Conservation (phyloP, 2,888 invertebrate species). For the Melanophora roralis region DNA sequence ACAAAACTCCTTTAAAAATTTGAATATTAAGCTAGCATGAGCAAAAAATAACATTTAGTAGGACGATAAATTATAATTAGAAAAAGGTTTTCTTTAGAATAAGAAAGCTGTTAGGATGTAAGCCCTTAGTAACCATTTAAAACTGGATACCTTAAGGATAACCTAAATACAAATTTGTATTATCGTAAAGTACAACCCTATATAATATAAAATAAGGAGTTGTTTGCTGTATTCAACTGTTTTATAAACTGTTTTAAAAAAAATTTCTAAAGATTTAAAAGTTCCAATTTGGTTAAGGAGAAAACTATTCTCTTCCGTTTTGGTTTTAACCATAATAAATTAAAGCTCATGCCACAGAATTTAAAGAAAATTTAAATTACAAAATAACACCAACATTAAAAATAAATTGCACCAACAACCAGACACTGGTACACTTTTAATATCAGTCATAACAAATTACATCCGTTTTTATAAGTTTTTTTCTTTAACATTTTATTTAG, state of each 20-base stretch:
- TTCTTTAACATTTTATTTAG: conserved; percentile 22
- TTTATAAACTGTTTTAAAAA: background rate
- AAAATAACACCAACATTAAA: background rate
- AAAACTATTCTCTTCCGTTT: background rate
- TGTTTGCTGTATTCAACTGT: no score
- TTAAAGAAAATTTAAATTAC: conserved; percentile 9
- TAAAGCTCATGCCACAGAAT: background rate
- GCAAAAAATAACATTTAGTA: no score
- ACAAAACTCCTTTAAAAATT: no score
- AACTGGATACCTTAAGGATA: no score
- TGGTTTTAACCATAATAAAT: background rate
- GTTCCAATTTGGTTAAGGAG: background rate
- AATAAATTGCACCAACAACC: background rate
- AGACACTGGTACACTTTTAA: conserved; percentile 10
- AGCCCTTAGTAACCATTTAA: no score
- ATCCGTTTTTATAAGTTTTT: conserved; percentile 57
- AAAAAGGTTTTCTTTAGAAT: no score
- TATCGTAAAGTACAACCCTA: no score
- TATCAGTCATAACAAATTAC: conserved; percentile 51
- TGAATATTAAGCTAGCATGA: no score
- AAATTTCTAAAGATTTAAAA: background rate
- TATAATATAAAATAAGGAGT: no score
- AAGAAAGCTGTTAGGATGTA: no score
- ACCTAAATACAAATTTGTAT: no score
- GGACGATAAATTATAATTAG: no score